Evolutionary conservation across 2,888 invertebrate genomes (phyloP).

Genomic region (Tenthredo livida): DNA sequence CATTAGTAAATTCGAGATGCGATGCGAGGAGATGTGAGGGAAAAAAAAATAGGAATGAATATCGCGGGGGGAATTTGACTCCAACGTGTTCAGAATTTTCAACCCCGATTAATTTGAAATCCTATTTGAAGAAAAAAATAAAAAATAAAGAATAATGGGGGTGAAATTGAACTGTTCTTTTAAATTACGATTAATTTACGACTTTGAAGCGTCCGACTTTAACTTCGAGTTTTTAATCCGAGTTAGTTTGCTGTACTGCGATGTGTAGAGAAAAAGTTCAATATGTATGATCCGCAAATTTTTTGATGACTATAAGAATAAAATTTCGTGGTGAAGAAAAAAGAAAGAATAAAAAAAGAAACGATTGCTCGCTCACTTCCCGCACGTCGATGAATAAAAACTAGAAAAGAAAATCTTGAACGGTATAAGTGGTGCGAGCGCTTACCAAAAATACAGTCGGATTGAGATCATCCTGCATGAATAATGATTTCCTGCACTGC

Average conservation of each 20-base stretch:
- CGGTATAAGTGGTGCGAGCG: background rate
- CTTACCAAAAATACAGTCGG: background rate
- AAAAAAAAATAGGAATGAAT: too few relatives aligned
- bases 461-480: background rate
- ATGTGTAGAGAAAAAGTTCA: background rate
- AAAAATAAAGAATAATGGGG: background rate
- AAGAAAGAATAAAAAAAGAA: background rate
- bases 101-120: too few relatives aligned
- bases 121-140: background rate
- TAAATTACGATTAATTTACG: constrained; percentile 19
- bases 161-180: constrained; percentile 1
- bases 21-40: too few relatives aligned
- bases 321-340: background rate
- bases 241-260: background rate
- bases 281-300: background rate
- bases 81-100: background rate
- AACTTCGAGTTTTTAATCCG: background rate
- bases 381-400: background rate
- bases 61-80: too few relatives aligned
- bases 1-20: background rate
- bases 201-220: background rate
- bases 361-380: too few relatives aligned
- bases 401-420: background rate
- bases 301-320: background rate
- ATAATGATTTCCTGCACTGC: background rate